Evolutionary conservation across 2,888 invertebrate species (phyloP).

Genomic region (Camptogramma bilineatum): DNA sequence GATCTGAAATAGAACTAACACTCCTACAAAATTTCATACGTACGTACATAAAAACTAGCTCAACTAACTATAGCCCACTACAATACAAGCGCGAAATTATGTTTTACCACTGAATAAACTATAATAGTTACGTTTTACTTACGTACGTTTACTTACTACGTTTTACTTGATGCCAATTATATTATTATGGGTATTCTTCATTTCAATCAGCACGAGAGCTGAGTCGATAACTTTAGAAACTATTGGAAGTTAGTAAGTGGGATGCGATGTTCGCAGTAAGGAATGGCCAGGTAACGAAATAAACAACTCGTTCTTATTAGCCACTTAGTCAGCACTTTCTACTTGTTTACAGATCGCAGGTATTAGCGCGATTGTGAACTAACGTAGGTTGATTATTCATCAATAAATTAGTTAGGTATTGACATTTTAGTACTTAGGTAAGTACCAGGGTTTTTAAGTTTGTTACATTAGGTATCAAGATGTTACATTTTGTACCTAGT

Average conservation of each 20-base stretch:
- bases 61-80: too few relatives aligned
- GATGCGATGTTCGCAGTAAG: conserved; percentile 27
- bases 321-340: conserved; percentile 36
- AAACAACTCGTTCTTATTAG: conserved; percentile 33
- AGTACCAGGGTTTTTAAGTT: too few relatives aligned
- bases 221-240: conserved; percentile 19
- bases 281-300: conserved; percentile 30
- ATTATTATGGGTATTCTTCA: background rate
- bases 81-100: too few relatives aligned
- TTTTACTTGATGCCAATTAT: too few relatives aligned
- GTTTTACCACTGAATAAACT: too few relatives aligned
- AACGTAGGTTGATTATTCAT: background rate
- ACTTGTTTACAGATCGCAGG: conserved; percentile 16
- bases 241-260: conserved; percentile 27
- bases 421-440: background rate
- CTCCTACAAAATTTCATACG: too few relatives aligned
- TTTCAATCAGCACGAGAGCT: conserved; percentile 12
- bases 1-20: too few relatives aligned
- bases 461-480: too few relatives aligned
- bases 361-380: background rate
- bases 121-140: too few relatives aligned
- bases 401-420: background rate
- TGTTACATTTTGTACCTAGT: too few relatives aligned
- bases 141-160: too few relatives aligned
- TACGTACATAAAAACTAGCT: too few relatives aligned